A percentile compares a stretch with the other conserved stretches of the same genome.
phyloP scores from a whole-genome alignment of 1,140 invertebrate species.

The Triops longicaudatus region DNA sequence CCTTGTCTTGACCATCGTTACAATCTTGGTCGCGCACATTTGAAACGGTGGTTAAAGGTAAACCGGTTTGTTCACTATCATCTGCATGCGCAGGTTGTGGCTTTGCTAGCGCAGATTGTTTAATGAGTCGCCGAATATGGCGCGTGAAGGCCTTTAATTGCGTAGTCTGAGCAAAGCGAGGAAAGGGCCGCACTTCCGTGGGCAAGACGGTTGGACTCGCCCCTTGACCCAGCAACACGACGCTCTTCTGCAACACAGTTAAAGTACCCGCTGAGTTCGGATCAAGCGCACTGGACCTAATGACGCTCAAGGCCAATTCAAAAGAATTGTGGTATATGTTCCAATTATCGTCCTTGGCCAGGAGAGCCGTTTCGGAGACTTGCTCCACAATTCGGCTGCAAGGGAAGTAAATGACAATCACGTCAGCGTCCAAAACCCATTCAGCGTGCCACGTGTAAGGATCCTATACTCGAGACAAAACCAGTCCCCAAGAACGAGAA shows the following conservation, averaged over 20 bases:
- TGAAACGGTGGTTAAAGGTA: neutral
- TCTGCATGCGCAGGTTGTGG: neutral
- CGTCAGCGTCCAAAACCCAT: neutral
- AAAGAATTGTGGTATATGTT: neutral
- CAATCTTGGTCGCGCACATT: neutral
- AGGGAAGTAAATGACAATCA: neutral
- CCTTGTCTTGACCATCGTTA: neutral
- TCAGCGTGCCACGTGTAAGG: neutral
- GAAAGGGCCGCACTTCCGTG: neutral
- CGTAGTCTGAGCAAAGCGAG: neutral
- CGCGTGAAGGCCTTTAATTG: constrained; percentile 14
- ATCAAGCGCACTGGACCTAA: neutral
- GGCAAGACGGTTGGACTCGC: neutral
- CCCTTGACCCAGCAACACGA: neutral
- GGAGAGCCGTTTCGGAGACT: neutral
- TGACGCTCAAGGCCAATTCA: neutral
- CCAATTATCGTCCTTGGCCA: neutral
- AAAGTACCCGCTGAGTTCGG: neutral
- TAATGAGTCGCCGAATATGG: constrained; percentile 14
- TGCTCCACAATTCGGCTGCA: neutral
- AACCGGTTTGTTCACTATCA: neutral
- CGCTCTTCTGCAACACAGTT: neutral
- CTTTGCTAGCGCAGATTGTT: neutral
- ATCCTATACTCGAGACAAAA: neutral
- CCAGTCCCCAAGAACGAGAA: too few species aligned